Base-by-base conservation (phyloP, 1,140 invertebrate species). In the Scaptomyza pallida region DNA sequence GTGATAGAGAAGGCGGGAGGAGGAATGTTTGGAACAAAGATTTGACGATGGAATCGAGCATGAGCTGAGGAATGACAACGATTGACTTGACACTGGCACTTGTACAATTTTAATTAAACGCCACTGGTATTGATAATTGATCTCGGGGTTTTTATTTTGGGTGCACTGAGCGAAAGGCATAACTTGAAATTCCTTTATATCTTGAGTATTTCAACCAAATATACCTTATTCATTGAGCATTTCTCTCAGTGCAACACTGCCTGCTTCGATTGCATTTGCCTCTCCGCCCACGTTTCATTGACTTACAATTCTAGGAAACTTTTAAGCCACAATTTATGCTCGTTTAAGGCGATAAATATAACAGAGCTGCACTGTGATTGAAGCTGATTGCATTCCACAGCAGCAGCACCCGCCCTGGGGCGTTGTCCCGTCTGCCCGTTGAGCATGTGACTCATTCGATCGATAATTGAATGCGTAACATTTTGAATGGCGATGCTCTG, bases 41-140 rank as follows among this genome's bases (percentile, higher is more conserved):
- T 5, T 21, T 8, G 52, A 16, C 1, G 9, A 5, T n/a, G 54
- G 16, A 5, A 26, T n/a, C 21, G 26, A 16, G 17, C 3, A 8
- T 43, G 16, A 8, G 21, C 13, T 13, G 60, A 2, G 60, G 56
- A 68, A 59, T 82, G 74, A 81, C 57, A 40, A 30, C 75, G 67
- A 75, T 75, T 82, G 81, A 85, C 64, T 59, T 72, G 70, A 85
- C 82, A 76, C 75, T 72, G 68, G 72, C 75, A 82, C 78, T 82
- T 88, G 82, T 85, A 80, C 54, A 90, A 90, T 88, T 89, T 89
- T 89, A 89, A 89, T 89, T 89, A 89, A 89, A 80, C 71, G 79
- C 85, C 79, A 89, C 83, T 78, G 79, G 76, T 77, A 85, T 80
- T 89, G 79, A 79, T 78, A 70, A 67, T 69, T 65, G 64, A 75